Evolutionary conservation across 2,113 vertebrate species (phyloP), one percentile per base, ranked within the genome.

Genomic region (Heptranchias perlo): DNA sequence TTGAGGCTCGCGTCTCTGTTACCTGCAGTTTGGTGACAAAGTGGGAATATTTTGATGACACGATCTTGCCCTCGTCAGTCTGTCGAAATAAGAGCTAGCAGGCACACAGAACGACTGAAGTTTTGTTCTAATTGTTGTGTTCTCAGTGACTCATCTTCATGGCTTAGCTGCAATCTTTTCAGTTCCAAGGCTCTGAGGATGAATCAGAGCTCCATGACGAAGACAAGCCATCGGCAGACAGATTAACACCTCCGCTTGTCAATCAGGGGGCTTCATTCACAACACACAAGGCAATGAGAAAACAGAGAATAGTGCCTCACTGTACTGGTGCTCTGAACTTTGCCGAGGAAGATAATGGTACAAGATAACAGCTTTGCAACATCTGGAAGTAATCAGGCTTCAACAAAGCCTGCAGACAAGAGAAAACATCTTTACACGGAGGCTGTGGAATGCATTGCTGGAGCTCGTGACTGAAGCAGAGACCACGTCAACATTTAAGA

Each of bases 131-230:
- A 95, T 69, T 69, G 62, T 95, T 31, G 44, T 31, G 64, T 4
- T 39, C 61, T 54, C 21, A 6, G 14, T 95, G 93, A 95, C 44
- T 95, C 93, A 95, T 95, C n/a, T 23, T 47, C 62, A 28, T 10
- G 25, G 64, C 62, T 28, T 54, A 13, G 49, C 49, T 49, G 44
- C 64, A 65, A 65, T 67, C 93, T 49, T 95, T 95, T 95, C 64
- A 95, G 21, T 14, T 69, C 93, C 93, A 95, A 95, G 44, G 64
- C 93, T 69, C 23, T 16, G 25, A 65, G 23, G 64, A 28, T 65
- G 93, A 95, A 95, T 69, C 93, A 95, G 64, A 95, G 25, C 93
- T 69, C 16, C 21, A 95, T 95, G 64, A 95, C 93, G 69, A 95
- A 95, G 93, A 11, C 89, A 95, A 49, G 39, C 64, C 64, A 49